These are phyloP conservation scores for Rhorus exstirpatorius DNA, from an alignment of 2,888 invertebrate genomes.

Conservation along the genomic window DNA sequence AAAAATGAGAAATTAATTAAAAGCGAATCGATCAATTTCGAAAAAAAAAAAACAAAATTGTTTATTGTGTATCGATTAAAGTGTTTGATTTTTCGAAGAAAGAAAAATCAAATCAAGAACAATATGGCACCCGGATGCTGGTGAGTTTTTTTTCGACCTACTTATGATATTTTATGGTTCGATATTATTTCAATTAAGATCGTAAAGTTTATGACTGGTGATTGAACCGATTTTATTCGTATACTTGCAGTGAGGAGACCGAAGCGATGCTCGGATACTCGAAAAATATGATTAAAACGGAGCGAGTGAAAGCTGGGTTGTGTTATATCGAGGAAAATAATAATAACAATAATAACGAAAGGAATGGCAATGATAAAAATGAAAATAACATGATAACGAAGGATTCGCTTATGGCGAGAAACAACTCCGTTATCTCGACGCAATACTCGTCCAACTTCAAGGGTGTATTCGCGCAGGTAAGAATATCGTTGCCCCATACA, in stretches of 20 bases:
- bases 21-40: neutral
- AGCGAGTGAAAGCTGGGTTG: slow-evolving; percentile 68
- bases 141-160: slow-evolving; percentile 42
- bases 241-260: slow-evolving; percentile 76
- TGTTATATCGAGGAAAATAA: slow-evolving; percentile 78
- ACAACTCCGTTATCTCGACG: slow-evolving; percentile 57
- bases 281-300: slow-evolving; percentile 58
- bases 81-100: neutral
- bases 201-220: neutral
- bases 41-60: no score
- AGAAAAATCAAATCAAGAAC: neutral
- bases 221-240: neutral
- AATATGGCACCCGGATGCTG: slow-evolving; percentile 64
- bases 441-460: slow-evolving; percentile 77
- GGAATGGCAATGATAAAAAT: slow-evolving; percentile 26
- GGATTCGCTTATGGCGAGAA: slow-evolving; percentile 57
- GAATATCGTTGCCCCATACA: no score
- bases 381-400: slow-evolving; percentile 29
- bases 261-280: slow-evolving; percentile 74
- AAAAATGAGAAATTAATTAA: slow-evolving; percentile 9
- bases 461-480: slow-evolving; percentile 81
- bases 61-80: neutral
- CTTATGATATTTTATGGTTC: neutral
- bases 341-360: slow-evolving; percentile 42
- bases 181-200: neutral